Evolutionary conservation across 2,113 vertebrate species (phyloP), one percentile per base, ranked within the genome.

Genomic region (Tautogolabrus adspersus): DNA sequence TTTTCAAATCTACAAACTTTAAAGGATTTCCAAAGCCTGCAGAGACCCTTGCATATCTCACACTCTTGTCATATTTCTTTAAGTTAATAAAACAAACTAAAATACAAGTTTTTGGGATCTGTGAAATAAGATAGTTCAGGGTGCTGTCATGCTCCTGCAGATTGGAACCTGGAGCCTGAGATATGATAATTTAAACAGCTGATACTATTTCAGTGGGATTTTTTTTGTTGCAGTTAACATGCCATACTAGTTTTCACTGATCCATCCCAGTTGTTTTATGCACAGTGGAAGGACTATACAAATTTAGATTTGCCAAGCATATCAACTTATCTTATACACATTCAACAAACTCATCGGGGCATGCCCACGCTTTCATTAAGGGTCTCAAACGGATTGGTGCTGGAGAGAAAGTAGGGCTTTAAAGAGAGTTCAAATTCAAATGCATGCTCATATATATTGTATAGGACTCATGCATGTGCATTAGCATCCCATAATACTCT

Each of bases 311-410:
- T 82, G 54, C 55, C 81, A 72, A 87, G 67, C 84, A 82, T 86
- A 74, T 86, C 56, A 89, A 82, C 47, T 82, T 81, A 83, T 80
- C 66, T 87, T 80, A 90, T 67, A 87, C 67, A 89, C 82, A 86
- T 86, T 85, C 70, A 79, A 70, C 79, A 77, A 71, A 85, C 72
- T 73, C 63, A 62, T 51, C 60, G 78, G 72, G 79, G 77, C 37
- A n/a, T 78, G 56, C 57, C 65, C 23, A 46, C n/a, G 65, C 77
- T 85, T 89, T 85, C 77, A 82, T 87, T 90, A 83, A 63, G 22
- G 57, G 54, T 71, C 70, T 87, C 76, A 79, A 67, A 83, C 10
- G 6, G 72, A 77, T 74, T 74, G 37, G 59, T 61, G 42, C 59
- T 55, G 58, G 34, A 49, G 51, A 40, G 44, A 63, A 64, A 61